These are phyloP conservation scores for Watsonalla binaria DNA, from an alignment of 2,888 invertebrate species.

Conservation along the genomic window DNA sequence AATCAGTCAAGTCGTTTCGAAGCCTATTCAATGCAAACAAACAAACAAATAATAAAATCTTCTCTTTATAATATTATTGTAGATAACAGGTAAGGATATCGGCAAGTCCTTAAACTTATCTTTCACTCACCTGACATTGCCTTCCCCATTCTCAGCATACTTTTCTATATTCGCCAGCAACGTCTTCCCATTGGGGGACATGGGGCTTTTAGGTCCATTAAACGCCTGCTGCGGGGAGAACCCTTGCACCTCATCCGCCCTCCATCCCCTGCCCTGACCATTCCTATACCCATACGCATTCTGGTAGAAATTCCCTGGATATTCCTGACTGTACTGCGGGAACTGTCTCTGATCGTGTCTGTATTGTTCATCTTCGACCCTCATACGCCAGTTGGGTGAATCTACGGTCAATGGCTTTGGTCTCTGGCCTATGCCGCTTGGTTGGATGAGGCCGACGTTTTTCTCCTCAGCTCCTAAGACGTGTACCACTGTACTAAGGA, in stretches of 20 bases:
- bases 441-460: slow-evolving; percentile 83
- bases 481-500: slow-evolving; percentile 81
- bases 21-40: no score
- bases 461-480: slow-evolving; percentile 86
- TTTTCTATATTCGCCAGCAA: slow-evolving; percentile 62
- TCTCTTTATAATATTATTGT: no score
- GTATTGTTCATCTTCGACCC: slow-evolving; percentile 45
- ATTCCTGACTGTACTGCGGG: slow-evolving; percentile 43
- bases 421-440: slow-evolving; percentile 85
- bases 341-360: slow-evolving; percentile 35
- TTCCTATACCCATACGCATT: slow-evolving; percentile 42
- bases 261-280: slow-evolving; percentile 36
- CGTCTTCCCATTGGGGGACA: slow-evolving; percentile 58
- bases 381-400: slow-evolving; percentile 64
- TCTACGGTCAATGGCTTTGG: slow-evolving; percentile 83
- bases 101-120: no score
- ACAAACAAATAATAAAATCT: no score
- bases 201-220: slow-evolving; percentile 49
- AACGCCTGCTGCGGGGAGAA: slow-evolving; percentile 39
- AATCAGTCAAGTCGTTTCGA: no score
- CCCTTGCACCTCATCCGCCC: slow-evolving; percentile 42
- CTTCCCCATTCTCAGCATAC: slow-evolving; percentile 32
- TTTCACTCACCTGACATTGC: no score
- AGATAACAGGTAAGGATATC: no score
- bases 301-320: slow-evolving; percentile 39